Base-by-base conservation (phyloP, 2,113 vertebrate species). In the Mustela nigripes region DNA sequence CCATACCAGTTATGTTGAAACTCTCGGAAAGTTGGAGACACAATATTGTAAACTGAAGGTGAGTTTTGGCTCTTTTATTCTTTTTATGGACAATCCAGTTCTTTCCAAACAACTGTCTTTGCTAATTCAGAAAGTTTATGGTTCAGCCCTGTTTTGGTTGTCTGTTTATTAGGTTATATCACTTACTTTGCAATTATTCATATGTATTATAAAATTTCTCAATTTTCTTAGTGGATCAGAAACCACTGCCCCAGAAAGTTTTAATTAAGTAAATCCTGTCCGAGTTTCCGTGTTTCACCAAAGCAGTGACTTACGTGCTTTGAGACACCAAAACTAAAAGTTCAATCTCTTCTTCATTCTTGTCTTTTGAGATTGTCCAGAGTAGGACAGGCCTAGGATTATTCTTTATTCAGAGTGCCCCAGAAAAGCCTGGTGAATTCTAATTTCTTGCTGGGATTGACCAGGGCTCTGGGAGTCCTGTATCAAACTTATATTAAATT, bases 41-140 rank as follows among this genome's bases (percentile, higher is more conserved):
- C 99, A 99, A 98, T 99, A 99, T 98, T 99, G 99, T 99, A 99
- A 99, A 98, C 98, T 99, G 86, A 98, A 99, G 99, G 99, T 99
- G 96, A 99, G 99, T 98, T 95, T 67, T 82, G 21, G 92, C 2
- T 42, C 10, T 92, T 92, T 2, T 39, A 4, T 48, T 78, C 19
- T 93, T 31, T 50, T 86, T 39, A 6, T 81, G 18, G 53, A 95
- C 45, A 31, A 36, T 74, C 39, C 56, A 3, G 2, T 82, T 90
- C 8, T 60, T 3, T 48, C 65, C 24, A 80, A 36, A 85, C 7
- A 84, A 7, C 21, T 84, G 18, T 73, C 28, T 94, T 86, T 21
- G n/a, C 6, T 89, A 91, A 63, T 85, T 94, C 28, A 92, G 39
- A 93, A 95, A 89, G 33, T 10, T 81, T 11, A 45, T 96, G n/a